These are phyloP conservation scores for Pseudotriccus pelzelni DNA, from an alignment of 2,797 vertebrate species.

Conservation along the genomic window DNA sequence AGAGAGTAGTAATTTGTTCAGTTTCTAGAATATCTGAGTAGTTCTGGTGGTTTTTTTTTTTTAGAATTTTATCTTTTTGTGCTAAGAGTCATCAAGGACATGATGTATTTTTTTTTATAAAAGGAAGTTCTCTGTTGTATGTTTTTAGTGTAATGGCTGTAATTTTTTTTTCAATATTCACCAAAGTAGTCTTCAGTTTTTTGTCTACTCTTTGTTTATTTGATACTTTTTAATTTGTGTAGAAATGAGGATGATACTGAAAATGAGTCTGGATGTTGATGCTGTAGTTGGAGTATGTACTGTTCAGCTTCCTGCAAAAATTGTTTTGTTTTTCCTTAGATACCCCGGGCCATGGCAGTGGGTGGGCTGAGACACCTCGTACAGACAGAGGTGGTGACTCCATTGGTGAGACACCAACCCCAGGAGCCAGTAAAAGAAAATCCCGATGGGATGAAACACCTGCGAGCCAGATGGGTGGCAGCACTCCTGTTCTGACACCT, in stretches of 20 bases:
- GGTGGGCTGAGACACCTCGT: constrained; percentile 96
- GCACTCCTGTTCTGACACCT: constrained; percentile 94
- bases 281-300: neutral
- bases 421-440: constrained; percentile 96
- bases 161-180: neutral
- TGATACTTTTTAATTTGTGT: neutral
- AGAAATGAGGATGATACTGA: neutral
- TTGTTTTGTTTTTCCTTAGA: constrained; percentile 71
- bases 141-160: neutral
- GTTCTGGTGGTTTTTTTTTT: neutral
- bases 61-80: neutral
- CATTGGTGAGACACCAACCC: constrained; percentile 96
- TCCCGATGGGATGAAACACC: constrained; percentile 98
- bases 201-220: neutral
- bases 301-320: neutral
- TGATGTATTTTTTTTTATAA: neutral
- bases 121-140: neutral
- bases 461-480: constrained; percentile 98
- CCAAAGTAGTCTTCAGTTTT: neutral
- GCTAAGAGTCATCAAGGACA: neutral
- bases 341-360: constrained; percentile 96
- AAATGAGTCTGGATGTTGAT: neutral
- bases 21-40: neutral
- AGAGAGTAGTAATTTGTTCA: neutral
- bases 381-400: constrained; percentile 97